phyloP scores from a whole-genome alignment of 1,140 invertebrate species.

The Sycobia sp. region DNA sequence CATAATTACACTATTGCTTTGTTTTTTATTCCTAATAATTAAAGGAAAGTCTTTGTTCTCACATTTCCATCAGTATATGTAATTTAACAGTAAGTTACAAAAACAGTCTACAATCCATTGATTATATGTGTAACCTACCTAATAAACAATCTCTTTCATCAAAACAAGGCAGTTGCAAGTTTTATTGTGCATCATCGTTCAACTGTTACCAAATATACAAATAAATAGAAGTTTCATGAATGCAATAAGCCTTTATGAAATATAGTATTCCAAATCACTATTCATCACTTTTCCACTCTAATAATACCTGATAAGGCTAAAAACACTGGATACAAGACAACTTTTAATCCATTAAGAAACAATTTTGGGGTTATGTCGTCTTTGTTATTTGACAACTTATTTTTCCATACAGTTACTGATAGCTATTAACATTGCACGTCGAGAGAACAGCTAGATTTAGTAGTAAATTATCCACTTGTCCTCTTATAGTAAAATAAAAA shows the following conservation, averaged over 20 bases:
- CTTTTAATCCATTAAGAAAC: neutral
- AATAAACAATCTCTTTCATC: neutral
- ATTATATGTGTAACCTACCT: too few relatives aligned
- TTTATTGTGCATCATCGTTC: neutral
- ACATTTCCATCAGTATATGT: conserved; percentile 18
- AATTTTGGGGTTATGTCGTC: conserved; percentile 27
- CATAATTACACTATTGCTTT: conserved; percentile 32
- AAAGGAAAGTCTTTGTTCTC: conserved; percentile 18
- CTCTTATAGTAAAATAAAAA: conserved; percentile 2
- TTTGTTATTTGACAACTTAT: conserved; percentile 29
- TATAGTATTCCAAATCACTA: neutral
- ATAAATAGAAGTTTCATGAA: neutral
- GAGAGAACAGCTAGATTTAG: neutral
- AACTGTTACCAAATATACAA: neutral
- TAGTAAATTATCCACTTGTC: neutral
- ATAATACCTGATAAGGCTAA: conserved; percentile 20
- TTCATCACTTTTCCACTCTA: neutral
- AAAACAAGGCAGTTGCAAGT: conserved; percentile 9
- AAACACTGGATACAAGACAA: conserved; percentile 13
- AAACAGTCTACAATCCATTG: neutral
- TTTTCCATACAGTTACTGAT: neutral
- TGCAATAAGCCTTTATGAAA: neutral
- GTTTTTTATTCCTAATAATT: conserved; percentile 4
- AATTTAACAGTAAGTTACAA: conserved; percentile 23
- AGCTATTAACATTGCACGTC: neutral